Percentiles rank a stretch among this genome's conserved stretches.
Conservation (phyloP, 1,140 invertebrate genomes). For the Druon quercuslanigerum region DNA sequence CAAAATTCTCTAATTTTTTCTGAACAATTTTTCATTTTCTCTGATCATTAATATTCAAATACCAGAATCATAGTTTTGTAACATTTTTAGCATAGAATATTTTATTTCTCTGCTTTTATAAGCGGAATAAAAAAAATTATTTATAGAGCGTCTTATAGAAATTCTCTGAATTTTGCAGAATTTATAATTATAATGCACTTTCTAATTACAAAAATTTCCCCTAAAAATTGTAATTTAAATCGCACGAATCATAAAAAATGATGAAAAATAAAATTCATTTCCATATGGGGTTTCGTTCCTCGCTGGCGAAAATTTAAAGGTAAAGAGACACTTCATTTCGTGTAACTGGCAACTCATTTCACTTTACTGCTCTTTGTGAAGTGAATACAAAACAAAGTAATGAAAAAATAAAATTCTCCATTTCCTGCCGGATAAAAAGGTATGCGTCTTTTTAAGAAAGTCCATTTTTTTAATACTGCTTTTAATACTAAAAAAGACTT, state of each 20-base stretch:
- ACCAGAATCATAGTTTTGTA: no score
- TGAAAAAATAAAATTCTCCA: not conserved
- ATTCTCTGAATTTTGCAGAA: no score
- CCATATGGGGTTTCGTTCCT: slow-evolving; percentile 10
- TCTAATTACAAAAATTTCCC: not conserved
- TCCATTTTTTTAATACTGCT: not conserved
- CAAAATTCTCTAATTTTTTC: no score
- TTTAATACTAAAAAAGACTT: no score
- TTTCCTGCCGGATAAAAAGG: not conserved
- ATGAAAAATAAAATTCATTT: slow-evolving; percentile 11
- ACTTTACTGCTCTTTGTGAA: slow-evolving; percentile 28
- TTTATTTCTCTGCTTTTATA: no score
- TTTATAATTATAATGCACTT: no score
- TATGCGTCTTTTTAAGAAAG: not conserved
- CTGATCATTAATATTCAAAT: no score
- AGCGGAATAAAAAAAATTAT: no score
- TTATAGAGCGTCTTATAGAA: no score
- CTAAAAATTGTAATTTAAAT: not conserved
- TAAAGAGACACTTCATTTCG: slow-evolving; percentile 13
- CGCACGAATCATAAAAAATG: not conserved
- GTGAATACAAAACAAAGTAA: not conserved
- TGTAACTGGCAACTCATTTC: slow-evolving; percentile 12
- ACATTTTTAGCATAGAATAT: no score
- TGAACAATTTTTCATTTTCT: no score
- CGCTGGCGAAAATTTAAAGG: not conserved